Evolutionary conservation across 2,113 vertebrate genomes (phyloP).

Genomic region (Psephotus haematonotus): DNA sequence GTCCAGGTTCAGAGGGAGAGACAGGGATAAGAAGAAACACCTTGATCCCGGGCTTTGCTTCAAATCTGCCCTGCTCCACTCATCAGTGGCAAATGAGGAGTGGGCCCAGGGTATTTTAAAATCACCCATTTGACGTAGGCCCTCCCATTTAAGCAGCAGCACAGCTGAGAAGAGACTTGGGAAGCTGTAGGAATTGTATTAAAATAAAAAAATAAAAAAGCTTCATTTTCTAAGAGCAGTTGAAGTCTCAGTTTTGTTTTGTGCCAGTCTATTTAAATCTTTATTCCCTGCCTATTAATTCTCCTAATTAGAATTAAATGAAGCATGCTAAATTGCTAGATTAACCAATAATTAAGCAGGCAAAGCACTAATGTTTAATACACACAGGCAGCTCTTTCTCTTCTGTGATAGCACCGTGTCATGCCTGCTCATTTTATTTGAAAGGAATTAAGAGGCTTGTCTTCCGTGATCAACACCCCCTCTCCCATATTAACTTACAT

Average conservation of each 20-base stretch:
- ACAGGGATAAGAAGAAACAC: background rate
- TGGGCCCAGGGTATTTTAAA: background rate
- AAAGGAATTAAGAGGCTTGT: constrained; percentile 68
- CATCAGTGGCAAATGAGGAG: background rate
- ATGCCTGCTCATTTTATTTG: constrained; percentile 69
- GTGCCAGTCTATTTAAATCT: constrained; percentile 77
- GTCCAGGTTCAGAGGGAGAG: background rate
- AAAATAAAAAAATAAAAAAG: background rate
- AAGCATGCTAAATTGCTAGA: constrained; percentile 87
- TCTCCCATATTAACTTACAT: constrained; percentile 31
- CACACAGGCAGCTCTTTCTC: constrained; percentile 72
- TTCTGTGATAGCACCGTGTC: constrained; percentile 65
- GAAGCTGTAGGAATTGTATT: background rate
- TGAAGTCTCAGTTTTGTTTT: constrained; percentile 72
- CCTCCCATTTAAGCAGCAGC: background rate
- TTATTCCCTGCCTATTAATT: constrained; percentile 86
- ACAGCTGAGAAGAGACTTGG: background rate
- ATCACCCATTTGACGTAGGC: background rate
- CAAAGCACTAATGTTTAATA: constrained; percentile 75
- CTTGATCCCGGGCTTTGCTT: background rate
- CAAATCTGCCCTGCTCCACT: background rate
- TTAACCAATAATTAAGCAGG: constrained; percentile 89
- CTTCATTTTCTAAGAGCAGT: constrained; percentile 40
- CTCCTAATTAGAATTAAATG: constrained; percentile 90
- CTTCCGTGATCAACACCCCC: constrained; percentile 45